phyloP scores from a whole-genome alignment of 2,113 vertebrate genomes.

The Pelobates fuscus region DNA sequence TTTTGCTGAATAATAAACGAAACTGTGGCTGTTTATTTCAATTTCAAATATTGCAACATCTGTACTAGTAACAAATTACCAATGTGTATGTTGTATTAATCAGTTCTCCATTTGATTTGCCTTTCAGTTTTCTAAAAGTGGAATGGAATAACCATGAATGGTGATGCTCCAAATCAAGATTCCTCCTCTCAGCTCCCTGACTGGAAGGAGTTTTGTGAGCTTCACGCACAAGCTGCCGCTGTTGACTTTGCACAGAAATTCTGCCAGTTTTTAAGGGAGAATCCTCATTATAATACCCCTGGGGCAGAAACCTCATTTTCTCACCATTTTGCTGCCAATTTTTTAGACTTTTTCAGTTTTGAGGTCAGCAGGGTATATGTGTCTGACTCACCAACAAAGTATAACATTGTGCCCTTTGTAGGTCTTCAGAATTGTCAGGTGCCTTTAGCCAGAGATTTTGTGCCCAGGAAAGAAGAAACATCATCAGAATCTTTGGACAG shows the following conservation, averaged over 20 bases:
- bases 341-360: conserved; percentile 86
- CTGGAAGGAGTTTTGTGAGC: conserved; percentile 97
- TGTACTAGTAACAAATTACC: no score
- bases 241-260: conserved; percentile 93
- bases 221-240: conserved; percentile 89
- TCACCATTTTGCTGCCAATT: conserved; percentile 87
- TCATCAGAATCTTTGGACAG: conserved; percentile 80
- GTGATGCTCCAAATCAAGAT: conserved; percentile 82
- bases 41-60: no score
- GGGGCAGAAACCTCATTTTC: conserved; percentile 89
- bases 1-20: no score
- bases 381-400: conserved; percentile 73
- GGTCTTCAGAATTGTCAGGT: conserved; percentile 83
- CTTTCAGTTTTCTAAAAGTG: conserved; percentile 69
- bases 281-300: conserved; percentile 89
- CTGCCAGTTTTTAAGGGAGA: conserved; percentile 89
- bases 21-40: no score
- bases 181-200: conserved; percentile 86
- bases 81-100: no score
- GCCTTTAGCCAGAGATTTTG: conserved; percentile 75
- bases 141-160: conserved; percentile 97
- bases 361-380: conserved; percentile 83
- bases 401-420: conserved; percentile 85
- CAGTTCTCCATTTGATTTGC: conserved; percentile 47
- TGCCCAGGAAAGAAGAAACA: conserved; percentile 79